Evolutionary conservation across 2,113 vertebrate genomes (phyloP), one percentile per base, ranked within the genome.

Genomic region (Tachuris rubrigastra): DNA sequence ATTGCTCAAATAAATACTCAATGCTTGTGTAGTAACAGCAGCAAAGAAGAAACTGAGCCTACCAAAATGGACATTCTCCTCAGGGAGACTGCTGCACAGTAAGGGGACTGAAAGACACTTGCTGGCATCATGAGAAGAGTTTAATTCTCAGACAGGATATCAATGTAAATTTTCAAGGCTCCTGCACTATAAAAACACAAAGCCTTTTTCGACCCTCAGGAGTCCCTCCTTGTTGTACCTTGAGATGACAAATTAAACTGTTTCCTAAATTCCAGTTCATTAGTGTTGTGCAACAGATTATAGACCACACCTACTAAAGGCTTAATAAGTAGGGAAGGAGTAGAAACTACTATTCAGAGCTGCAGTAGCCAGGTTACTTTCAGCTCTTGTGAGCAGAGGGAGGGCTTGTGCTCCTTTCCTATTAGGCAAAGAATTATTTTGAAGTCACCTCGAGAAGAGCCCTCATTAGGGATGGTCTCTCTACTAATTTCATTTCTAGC

Each of bases 151-250:
- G 59, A 9, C 8, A 83, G 19, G 14, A 27, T 24, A 63, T 56
- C 30, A 56, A 71, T 47, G 39, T 41, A 0, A 41, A 27, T 83
- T 90, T 87, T 63, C 49, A 83, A 82, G 14, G 9, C 21, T 72
- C 7, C 23, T 59, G 10, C 2, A 2, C 6, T 15, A 52, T 5
- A 73, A n/a, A 80, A 80, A 20, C 7, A 33, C 17, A 37, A n/a
- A 15, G 6, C 1, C 2, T 47, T 55, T 85, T 79, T 12, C 31
- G 24, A 82, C 22, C 13, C 12, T 42, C 0, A 0, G 5, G 67
- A 21, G 20, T 73, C 21, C 22, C 13, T 72, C 17, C 39, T 16
- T 55, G 15, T 37, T 71, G 7, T 31, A 79, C 11, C 14, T 55
- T 37, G 27, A 76, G 21, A 28, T 37, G 10, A 68, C 2, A 10